Evolutionary conservation across 2,888 invertebrate genomes (phyloP).

Genomic region (Pherbina coryleti): DNA sequence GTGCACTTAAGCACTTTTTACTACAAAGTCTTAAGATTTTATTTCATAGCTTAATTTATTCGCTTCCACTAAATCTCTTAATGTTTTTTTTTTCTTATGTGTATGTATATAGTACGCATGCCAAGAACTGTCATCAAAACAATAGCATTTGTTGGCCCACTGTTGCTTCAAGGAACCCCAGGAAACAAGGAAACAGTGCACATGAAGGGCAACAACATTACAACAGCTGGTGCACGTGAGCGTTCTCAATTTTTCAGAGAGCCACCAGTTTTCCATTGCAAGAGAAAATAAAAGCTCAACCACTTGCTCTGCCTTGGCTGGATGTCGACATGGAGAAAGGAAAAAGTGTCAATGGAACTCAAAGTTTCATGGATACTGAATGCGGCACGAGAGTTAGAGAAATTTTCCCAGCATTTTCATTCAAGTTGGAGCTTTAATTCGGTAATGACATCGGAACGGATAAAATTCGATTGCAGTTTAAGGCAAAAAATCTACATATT

Average conservation of each 20-base stretch:
- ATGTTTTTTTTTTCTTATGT: neutral
- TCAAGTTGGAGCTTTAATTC: conserved; percentile 60
- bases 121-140: neutral
- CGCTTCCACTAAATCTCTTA: neutral
- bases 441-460: conserved; percentile 8
- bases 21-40: too few species aligned
- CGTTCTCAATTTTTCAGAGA: neutral
- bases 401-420: conserved; percentile 50
- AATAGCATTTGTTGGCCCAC: neutral
- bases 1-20: too few species aligned
- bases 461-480: neutral
- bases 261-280: neutral
- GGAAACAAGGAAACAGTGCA: neutral
- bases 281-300: neutral
- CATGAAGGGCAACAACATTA: neutral
- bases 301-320: neutral
- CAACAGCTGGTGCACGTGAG: conserved; percentile 19
- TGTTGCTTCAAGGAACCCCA: conserved; percentile 12
- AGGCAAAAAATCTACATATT: too few species aligned
- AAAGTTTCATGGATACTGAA: conserved; percentile 25
- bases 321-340: conserved; percentile 1
- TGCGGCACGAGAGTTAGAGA: conserved; percentile 15
- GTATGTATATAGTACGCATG: neutral
- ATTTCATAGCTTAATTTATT: too few species aligned
- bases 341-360: conserved; percentile 22